These are phyloP conservation scores for Heteromyza rotundicornis DNA, from an alignment of 2,888 invertebrate species.

Conservation along the genomic window DNA sequence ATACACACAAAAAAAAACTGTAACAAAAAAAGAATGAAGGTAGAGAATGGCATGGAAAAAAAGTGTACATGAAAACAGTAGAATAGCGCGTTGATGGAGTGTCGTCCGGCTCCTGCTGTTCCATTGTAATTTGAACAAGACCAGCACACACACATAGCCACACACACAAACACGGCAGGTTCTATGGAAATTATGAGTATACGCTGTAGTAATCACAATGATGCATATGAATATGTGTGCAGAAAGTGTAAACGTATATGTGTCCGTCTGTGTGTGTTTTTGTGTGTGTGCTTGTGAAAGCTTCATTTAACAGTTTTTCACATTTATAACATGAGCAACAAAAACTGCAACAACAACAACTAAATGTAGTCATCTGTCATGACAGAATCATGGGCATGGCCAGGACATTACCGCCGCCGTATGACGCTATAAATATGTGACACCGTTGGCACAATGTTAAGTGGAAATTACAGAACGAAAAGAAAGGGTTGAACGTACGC, in stretches of 20 bases:
- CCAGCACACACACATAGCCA: too few relatives aligned
- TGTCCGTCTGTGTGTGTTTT: not conserved
- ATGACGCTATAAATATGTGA: not conserved
- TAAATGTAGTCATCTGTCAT: not conserved
- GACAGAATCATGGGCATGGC: not conserved
- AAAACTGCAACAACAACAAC: not conserved
- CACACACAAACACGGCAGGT: not conserved
- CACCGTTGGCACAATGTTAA: not conserved
- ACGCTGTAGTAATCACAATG: slow-evolving; percentile 1
- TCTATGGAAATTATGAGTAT: not conserved
- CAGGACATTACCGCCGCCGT: too few relatives aligned
- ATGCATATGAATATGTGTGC: not conserved
- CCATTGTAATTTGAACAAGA: not conserved
- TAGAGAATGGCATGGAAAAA: not conserved
- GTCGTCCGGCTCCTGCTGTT: not conserved
- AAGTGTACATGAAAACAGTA: too few relatives aligned
- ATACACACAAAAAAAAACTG: not conserved
- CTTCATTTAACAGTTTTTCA: slow-evolving; percentile 2
- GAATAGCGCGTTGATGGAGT: slow-evolving; percentile 1
- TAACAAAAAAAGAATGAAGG: not conserved
- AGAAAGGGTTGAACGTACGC: too few relatives aligned
- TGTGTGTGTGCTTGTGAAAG: not conserved
- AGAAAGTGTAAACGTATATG: not conserved
- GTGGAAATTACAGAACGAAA: too few relatives aligned
- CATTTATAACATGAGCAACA: not conserved